Evolutionary conservation across 2,888 invertebrate genomes (phyloP).

Genomic region (Temnothorax ravouxi): DNA sequence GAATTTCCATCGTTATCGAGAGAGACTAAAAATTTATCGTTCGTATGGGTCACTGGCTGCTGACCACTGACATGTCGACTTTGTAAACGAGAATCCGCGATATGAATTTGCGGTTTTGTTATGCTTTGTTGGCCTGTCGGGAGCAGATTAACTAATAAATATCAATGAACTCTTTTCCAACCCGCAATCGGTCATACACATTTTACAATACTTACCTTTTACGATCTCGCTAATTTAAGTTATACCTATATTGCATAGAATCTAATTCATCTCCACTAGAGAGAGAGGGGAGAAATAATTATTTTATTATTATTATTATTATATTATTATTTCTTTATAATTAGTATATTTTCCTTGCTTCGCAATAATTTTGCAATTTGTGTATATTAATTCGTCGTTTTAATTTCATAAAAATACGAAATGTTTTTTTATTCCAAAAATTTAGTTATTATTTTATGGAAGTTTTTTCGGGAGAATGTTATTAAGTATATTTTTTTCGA

Average conservation of each 20-base stretch:
- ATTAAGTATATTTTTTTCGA: background rate
- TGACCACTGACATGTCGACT: slow-evolving; percentile 55
- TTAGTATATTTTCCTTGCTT: background rate
- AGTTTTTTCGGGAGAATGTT: background rate
- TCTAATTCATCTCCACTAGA: background rate
- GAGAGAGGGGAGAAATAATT: background rate
- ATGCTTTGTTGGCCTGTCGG: slow-evolving; percentile 23
- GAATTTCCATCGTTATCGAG: slow-evolving; percentile 65
- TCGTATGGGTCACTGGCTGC: slow-evolving; percentile 57
- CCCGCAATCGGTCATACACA: slow-evolving; percentile 5
- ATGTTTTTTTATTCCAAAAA: background rate
- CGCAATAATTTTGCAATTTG: background rate
- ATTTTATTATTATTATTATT: background rate
- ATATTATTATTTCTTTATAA: background rate
- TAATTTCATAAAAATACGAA: background rate
- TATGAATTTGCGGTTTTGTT: slow-evolving; percentile 58
- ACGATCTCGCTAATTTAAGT: background rate
- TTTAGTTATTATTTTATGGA: background rate
- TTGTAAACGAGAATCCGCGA: slow-evolving; percentile 51
- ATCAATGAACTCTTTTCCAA: slow-evolving; percentile 47
- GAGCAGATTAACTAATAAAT: slow-evolving; percentile 44
- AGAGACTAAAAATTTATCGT: slow-evolving; percentile 57
- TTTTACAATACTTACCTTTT: background rate
- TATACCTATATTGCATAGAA: background rate
- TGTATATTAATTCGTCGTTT: background rate